Evolutionary conservation across 2,888 invertebrate species (phyloP).

Genomic region (Pinctada fucata): DNA sequence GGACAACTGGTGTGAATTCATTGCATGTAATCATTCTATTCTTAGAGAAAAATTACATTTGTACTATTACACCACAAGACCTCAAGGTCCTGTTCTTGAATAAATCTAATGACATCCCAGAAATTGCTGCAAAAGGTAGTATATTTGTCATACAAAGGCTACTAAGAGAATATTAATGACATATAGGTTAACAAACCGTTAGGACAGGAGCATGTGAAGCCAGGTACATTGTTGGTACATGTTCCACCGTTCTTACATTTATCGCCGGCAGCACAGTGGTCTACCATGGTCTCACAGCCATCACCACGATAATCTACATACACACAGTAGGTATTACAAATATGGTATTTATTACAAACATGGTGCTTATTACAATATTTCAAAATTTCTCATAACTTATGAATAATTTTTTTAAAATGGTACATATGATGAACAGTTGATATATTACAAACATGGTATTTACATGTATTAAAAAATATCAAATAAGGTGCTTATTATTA

Average conservation of each 20-base stretch:
- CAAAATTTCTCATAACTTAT: background rate
- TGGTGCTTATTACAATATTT: background rate
- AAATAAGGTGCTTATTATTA: too few species aligned
- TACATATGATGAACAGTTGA: too few species aligned
- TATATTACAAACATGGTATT: too few species aligned
- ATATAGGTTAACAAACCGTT: slow-evolving; percentile 40
- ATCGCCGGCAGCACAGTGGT: slow-evolving; percentile 83
- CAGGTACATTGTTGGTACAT: slow-evolving; percentile 44
- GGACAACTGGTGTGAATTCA: background rate
- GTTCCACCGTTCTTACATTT: slow-evolving; percentile 58
- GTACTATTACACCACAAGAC: too few species aligned
- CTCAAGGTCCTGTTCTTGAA: too few species aligned
- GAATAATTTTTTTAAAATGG: background rate
- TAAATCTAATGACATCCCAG: too few species aligned
- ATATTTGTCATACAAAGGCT: too few species aligned
- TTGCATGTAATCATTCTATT: too few species aligned
- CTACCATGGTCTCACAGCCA: slow-evolving; percentile 89
- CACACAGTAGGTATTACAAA: slow-evolving; percentile 79
- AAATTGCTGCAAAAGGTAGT: too few species aligned
- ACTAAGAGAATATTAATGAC: too few species aligned
- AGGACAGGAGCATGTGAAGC: slow-evolving; percentile 55
- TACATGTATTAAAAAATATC: too few species aligned
- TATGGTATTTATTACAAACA: background rate
- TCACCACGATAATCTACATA: slow-evolving; percentile 79
- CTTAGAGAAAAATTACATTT: too few species aligned